Evolutionary conservation across 2,113 vertebrate species (phyloP).

Genomic region (Microcebus jonahi): DNA sequence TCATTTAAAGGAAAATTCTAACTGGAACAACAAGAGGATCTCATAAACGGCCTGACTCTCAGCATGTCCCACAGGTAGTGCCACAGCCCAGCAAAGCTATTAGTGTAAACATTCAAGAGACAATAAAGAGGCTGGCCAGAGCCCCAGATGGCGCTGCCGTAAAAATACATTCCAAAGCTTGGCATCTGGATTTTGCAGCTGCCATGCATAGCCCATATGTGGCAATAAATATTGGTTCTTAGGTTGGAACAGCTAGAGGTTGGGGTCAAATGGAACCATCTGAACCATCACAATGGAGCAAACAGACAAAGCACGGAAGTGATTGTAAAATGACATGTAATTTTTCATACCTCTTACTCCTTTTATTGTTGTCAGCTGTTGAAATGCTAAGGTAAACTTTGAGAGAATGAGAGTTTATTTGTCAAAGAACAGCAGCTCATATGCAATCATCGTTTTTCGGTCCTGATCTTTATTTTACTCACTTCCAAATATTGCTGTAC

Average conservation of each 20-base stretch:
- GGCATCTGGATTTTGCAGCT: slow-evolving; percentile 84
- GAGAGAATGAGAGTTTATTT: slow-evolving; percentile 32
- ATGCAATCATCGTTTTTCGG: background rate
- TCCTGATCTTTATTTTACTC: background rate
- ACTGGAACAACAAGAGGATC: slow-evolving; percentile 62
- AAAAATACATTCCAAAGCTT: slow-evolving; percentile 81
- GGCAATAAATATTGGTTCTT: slow-evolving; percentile 79
- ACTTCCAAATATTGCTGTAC: background rate
- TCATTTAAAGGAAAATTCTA: slow-evolving; percentile 65
- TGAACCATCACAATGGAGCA: slow-evolving; percentile 71
- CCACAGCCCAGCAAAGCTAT: slow-evolving; percentile 58
- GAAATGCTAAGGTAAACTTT: slow-evolving; percentile 59
- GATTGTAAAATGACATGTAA: slow-evolving; percentile 30
- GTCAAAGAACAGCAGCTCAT: background rate
- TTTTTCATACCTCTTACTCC: slow-evolving; percentile 55
- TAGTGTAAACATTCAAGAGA: slow-evolving; percentile 72
- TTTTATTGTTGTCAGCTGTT: slow-evolving; percentile 61
- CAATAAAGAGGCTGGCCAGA: slow-evolving; percentile 76
- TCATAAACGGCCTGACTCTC: slow-evolving; percentile 51
- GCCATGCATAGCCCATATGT: slow-evolving; percentile 79
- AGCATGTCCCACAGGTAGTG: slow-evolving; percentile 57
- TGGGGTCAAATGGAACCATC: slow-evolving; percentile 81
- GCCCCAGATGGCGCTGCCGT: slow-evolving; percentile 79
- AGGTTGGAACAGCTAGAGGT: slow-evolving; percentile 71
- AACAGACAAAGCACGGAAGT: slow-evolving; percentile 58